Conservation (phyloP, 1,140 invertebrate species). For the Mizuhopecten yessoensis region DNA sequence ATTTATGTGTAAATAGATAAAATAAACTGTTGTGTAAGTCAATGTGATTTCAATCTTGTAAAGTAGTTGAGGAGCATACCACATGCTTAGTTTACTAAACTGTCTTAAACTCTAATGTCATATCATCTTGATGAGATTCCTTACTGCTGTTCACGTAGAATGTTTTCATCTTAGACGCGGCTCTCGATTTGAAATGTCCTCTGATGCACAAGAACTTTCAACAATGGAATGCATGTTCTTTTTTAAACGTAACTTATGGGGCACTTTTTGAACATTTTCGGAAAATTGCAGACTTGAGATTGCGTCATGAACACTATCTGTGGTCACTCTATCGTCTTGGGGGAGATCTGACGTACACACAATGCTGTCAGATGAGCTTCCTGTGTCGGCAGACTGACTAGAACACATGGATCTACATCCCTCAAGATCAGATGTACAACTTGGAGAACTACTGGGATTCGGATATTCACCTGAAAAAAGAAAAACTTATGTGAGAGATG, state of each 20-base stretch:
- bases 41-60: no score
- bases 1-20: no score
- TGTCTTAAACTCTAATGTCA: no score
- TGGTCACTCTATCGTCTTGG: neutral
- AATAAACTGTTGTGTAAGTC: no score
- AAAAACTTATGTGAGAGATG: no score
- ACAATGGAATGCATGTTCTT: slow-evolving; percentile 11
- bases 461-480: neutral
- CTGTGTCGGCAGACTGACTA: neutral
- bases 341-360: neutral
- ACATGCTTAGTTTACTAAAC: no score
- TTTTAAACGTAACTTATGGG: neutral
- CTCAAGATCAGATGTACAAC: neutral
- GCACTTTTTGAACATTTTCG: neutral
- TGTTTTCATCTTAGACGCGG: neutral
- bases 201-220: neutral
- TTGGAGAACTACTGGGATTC: neutral
- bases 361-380: neutral
- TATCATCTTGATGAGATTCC: no score
- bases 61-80: no score
- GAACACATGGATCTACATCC: neutral
- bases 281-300: neutral
- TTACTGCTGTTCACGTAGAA: no score
- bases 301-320: neutral
- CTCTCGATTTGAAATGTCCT: neutral